Evolutionary conservation across 2,888 invertebrate species (phyloP).

Genomic region (Chrysomela aeneicollis): DNA sequence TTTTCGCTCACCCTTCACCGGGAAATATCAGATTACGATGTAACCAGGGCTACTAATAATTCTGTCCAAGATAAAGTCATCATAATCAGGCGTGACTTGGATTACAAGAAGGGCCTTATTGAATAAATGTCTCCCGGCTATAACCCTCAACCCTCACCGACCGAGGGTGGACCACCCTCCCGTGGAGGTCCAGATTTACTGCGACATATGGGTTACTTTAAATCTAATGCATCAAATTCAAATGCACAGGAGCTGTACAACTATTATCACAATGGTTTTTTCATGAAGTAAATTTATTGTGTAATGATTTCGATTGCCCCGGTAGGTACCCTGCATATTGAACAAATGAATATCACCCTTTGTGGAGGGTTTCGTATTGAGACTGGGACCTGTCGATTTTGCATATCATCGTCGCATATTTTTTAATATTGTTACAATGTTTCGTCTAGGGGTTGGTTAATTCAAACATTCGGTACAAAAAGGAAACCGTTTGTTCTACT

Average conservation of each 20-base stretch:
- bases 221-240: constrained; percentile 53
- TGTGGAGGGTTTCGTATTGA: too few species aligned
- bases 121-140: constrained; percentile 47
- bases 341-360: too few species aligned
- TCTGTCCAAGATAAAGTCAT: constrained; percentile 45
- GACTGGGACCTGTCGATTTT: too few species aligned
- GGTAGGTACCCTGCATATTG: too few species aligned
- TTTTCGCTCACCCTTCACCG: not conserved
- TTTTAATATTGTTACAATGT: too few species aligned
- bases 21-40: constrained; percentile 14
- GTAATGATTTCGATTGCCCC: not conserved
- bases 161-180: constrained; percentile 13
- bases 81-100: constrained; percentile 56
- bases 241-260: constrained; percentile 38
- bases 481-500: too few species aligned
- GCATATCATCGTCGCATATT: too few species aligned
- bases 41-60: constrained; percentile 21
- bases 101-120: constrained; percentile 55
- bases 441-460: too few species aligned
- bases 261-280: constrained; percentile 9
- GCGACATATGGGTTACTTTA: constrained; percentile 56
- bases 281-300: constrained; percentile 36
- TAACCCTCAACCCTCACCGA: constrained; percentile 25
- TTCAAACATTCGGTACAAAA: too few species aligned
- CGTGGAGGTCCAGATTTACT: constrained; percentile 43